Evolutionary conservation across 2,113 vertebrate species (phyloP), one percentile per base, ranked within the genome.

Genomic region (Elephantulus edwardii): DNA sequence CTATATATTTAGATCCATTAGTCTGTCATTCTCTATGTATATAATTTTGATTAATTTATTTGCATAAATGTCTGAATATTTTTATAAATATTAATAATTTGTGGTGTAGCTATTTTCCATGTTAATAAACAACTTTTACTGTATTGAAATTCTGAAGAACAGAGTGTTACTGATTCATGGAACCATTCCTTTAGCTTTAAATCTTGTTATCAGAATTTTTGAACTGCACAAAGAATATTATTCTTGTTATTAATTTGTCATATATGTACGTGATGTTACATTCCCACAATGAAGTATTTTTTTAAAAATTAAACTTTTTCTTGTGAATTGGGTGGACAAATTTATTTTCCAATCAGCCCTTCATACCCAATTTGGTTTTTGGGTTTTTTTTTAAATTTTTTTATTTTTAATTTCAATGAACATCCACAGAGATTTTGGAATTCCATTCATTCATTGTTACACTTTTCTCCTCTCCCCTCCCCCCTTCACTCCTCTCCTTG

Each of bases 181-280:
- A 72, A 10, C 35, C 62, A 91, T 89, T 72, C 79, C 91, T 75
- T 90, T 48, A 91, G 66, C 64, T 87, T 44, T 64, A 75, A 86
- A 87, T 77, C 79, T 85, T 89, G 84, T 80, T 58, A 50, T 2
- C 75, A 64, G 76, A 83, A 35, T 60, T 64, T 84, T 89, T 87
- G 75, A 77, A 44, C 20, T 82, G 7, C 54, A 46, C 48, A 92
- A 75, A 76, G 9, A 92, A 38, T 75, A 83, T 78, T 77, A 4
- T n/a, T 66, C n/a, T 68, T 33, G 56, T 91, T 8, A 85, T 88
- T 85, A 75, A 81, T 0, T 48, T 77, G 26, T 76, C n/a, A 52
- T 35, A 54, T 87, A 48, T 89, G 22, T 76, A 48, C 40, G n/a
- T 76, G 58, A 83, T 92, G 30, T 60, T 91, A 83, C 44, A 88